Evolutionary conservation across 2,888 invertebrate species (phyloP), one percentile per base, ranked within the genome.

Genomic region (Heliconius erato): DNA sequence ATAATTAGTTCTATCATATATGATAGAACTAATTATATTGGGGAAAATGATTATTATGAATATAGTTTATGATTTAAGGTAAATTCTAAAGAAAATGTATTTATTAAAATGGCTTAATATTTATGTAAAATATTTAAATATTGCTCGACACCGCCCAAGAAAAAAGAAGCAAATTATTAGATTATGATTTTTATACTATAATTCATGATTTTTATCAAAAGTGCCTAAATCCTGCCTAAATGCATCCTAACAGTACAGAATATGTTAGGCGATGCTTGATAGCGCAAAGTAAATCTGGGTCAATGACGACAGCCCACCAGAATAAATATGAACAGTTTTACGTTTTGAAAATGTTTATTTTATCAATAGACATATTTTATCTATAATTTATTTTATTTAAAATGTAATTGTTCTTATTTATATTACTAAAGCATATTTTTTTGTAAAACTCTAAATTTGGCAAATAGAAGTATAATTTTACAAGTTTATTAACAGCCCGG

Each of bases 291-390:
- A 88, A 90, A 93, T 91, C 89, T 92, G 84, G 92, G 92, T 93
- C 94, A 93, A 92, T 92, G 92, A 87, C 91, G 90, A 87, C 88
- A 91, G 91, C 91, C 91, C 83, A 85, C 85, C 83, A 84, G 76
- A 71, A 76, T 44, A 71, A 40, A 59, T 26, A 32, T 35, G 11
- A 16, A 54, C 49, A 76, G 9, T 81, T 59, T 71, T 77, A n/a
- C 44, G 12, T 54, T 79, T 79, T 67, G 9, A 32, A 23, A n/a
- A 76, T 76, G n/a, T 32, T 11, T 59, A 74, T 76, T 32, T 54
- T 54, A n/a, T 63, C 9, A 63, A n/a, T n/a, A 11, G 40, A 40
- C 11, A 40, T 40, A 40, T 40, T 40, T 28, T 32, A 32, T 54
- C 16, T 49, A 32, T 74, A 54, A 54, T 49, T 16, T 7, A 28